Evolutionary conservation across 2,797 vertebrate genomes (phyloP), one percentile per base, ranked within the genome.

Genomic region (Sphenopsis melanotis): DNA sequence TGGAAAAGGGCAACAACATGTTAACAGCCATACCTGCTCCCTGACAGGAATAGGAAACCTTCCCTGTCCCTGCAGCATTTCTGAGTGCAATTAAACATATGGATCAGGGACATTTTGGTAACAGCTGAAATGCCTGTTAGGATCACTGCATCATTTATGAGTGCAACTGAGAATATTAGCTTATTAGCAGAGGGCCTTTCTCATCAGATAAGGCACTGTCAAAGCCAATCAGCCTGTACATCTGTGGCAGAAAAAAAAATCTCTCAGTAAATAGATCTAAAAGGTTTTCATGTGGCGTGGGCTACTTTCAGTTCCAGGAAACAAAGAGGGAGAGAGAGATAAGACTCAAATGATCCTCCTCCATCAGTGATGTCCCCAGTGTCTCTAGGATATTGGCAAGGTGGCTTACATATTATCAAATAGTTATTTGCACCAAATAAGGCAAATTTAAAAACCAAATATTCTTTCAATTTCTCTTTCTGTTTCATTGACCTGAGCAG

Each of bases 121-220:
- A 80, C 57, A 95, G 82, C 87, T 78, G 84, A 89, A 59, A 47
- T 37, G 72, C 52, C 68, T 65, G 60, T 91, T 93, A 92, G 57
- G 72, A 94, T 80, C 89, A n/a, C 76, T 96, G 87, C 91, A 96
- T 96, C 82, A 93, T 95, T 96, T 95, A 97, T 94, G 94, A 96
- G 87, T 52, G 84, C 87, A 94, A 95, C 87, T 76, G 92, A 96
- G 92, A 96, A 78, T 92, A 97, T 95, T 92, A 83, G 36, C 72
- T 91, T 87, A 96, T 97, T 96, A 97, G 84, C 89, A 89, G 60
- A 14, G 71, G 61, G 69, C 39, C 47, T 17, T n/a, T 65, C 92
- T 89, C 84, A 77, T 63, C 78, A 83, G 77, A 65, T 0, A 2
- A 84, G 66, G 56, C 47, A 5, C 64, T 91, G 90, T 83, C 94